phyloP scores from a whole-genome alignment of 2,113 vertebrate genomes.

The Forbesichthys agassizii region DNA sequence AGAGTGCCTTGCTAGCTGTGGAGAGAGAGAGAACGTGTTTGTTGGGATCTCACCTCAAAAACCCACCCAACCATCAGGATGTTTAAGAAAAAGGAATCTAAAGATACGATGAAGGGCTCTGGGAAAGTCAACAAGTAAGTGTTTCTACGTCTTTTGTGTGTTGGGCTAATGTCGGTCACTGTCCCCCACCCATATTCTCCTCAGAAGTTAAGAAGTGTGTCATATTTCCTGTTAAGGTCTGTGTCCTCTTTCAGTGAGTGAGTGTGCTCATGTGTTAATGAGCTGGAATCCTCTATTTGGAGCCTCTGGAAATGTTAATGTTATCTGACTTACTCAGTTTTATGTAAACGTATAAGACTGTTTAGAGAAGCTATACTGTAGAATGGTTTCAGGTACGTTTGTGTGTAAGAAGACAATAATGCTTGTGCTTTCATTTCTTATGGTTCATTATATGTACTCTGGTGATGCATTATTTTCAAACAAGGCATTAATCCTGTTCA shows the following conservation, averaged over 20 bases:
- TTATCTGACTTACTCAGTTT: background rate
- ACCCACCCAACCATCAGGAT: constrained; percentile 48
- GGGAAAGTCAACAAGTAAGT: constrained; percentile 69
- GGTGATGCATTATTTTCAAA: too few species aligned
- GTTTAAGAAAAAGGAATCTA: constrained; percentile 64
- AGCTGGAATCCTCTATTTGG: background rate
- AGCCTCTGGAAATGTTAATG: background rate
- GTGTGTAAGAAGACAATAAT: background rate
- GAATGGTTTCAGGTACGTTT: background rate
- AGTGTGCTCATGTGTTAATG: background rate
- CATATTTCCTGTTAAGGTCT: constrained; percentile 43
- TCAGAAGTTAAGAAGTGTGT: constrained; percentile 25
- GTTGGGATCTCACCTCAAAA: constrained; percentile 27
- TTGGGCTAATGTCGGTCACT: constrained; percentile 17
- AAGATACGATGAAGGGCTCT: constrained; percentile 44
- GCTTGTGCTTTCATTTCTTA: too few species aligned
- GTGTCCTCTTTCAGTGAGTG: constrained; percentile 38
- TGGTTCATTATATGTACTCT: too few species aligned
- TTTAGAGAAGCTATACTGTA: too few species aligned
- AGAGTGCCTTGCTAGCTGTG: constrained; percentile 5
- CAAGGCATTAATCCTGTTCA: too few species aligned
- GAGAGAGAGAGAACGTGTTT: constrained; percentile 23
- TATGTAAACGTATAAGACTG: too few species aligned
- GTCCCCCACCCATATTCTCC: constrained; percentile 25
- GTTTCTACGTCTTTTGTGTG: background rate